Evolutionary conservation across 2,888 invertebrate species (phyloP), one percentile per base, ranked within the genome.

Genomic region (Athrips mouffetella): DNA sequence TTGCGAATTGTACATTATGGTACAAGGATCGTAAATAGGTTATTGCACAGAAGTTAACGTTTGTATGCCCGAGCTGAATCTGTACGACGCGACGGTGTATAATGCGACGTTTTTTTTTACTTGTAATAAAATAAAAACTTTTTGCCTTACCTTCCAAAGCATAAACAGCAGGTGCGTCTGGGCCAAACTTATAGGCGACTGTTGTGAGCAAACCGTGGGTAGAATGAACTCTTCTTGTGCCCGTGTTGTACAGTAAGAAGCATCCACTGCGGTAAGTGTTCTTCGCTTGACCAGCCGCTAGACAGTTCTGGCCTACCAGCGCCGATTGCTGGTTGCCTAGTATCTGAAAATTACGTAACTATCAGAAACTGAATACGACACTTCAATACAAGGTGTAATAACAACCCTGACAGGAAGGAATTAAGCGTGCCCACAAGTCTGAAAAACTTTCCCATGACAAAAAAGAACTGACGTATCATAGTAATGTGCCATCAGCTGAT

Each of bases 281-380:
- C 84, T 99, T 99, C 0, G 97, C 96, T 69, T 95, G 94, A 0
- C 98, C 98, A 0, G 93, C 92, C 49, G 92, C 91, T 35, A 97
- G 90, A 67, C 98, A 98, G 76, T 94, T 92, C 75, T 98, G 98
- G 0, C 98, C 98, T 0, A 98, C 92, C 10, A 98, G 80, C 0
- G 98, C 96, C 0, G 98, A 94, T 76, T 98, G 98, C 75, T 99
- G 99, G 81, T 99, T 99, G 16, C 98, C 98, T 69, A 98, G 82
- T 73, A 96, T 95, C 92, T 96, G 74, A 10, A 41, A n/a, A n/a
- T n/a, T n/a, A n/a, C n/a, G n/a, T 31, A 31, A 13, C 2, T n/a
- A 2, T n/a, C 31, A 13, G 2, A 16, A 2, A 33, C 1, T 33
- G 33, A 11, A 11, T n/a, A n/a, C n/a, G n/a, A n/a, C n/a, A n/a